Evolutionary conservation across 2,888 invertebrate genomes (phyloP).

Genomic region (Temnothorax rugatulus): DNA sequence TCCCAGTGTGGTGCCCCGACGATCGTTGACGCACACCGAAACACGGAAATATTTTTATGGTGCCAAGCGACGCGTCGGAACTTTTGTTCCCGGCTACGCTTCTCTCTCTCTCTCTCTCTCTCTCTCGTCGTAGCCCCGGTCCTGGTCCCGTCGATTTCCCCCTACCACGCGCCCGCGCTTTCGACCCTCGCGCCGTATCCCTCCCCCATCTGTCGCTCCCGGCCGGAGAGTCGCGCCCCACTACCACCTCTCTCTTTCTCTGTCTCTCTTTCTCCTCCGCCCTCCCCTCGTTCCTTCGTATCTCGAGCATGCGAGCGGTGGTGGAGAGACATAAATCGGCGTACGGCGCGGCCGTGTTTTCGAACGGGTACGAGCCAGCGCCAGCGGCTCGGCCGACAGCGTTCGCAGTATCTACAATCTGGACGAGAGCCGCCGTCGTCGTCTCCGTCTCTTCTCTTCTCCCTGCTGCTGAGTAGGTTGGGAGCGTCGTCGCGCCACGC

Average conservation of each 20-base stretch:
- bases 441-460: neutral
- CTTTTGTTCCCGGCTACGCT: constrained; percentile 42
- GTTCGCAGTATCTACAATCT: constrained; percentile 34
- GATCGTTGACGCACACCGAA: constrained; percentile 19
- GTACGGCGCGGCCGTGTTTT: constrained; percentile 43
- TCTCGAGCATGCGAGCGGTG: neutral
- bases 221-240: neutral
- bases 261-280: neutral
- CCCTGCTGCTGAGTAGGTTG: neutral
- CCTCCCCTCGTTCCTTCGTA: constrained; percentile 18
- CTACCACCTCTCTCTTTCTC: neutral
- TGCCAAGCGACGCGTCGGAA: constrained; percentile 40
- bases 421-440: neutral
- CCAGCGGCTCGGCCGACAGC: neutral
- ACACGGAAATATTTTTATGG: constrained; percentile 50
- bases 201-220: neutral
- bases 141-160: constrained; percentile 17
- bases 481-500: neutral
- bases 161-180: constrained; percentile 16
- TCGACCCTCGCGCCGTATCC: constrained; percentile 29
- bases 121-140: neutral
- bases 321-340: constrained; percentile 57
- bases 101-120: neutral
- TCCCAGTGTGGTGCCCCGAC: neutral
- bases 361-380: constrained; percentile 20